Percentiles rank a stretch among this genome's conserved stretches.
These are phyloP conservation scores for Gymnobelideus leadbeateri DNA, from an alignment of 2,113 vertebrate species.

Conservation along the genomic window DNA sequence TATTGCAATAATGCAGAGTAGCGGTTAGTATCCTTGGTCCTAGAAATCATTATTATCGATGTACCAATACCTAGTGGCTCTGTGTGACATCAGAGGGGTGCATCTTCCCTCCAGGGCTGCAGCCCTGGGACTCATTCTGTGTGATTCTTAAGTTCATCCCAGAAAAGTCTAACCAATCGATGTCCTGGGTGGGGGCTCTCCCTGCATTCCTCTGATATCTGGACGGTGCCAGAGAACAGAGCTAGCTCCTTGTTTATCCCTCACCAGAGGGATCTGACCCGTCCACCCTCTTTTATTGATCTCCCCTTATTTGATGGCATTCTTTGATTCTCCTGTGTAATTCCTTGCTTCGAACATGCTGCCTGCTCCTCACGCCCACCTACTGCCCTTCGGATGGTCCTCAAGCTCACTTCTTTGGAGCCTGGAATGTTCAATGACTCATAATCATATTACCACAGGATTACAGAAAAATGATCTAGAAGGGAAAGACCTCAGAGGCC, in stretches of 20 bases:
- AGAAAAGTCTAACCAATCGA: neutral
- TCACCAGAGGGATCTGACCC: neutral
- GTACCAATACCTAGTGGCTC: neutral
- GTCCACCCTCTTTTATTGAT: neutral
- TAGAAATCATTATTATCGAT: neutral
- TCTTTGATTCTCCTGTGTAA: neutral
- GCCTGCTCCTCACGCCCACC: neutral
- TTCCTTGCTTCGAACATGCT: neutral
- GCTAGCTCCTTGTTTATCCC: neutral
- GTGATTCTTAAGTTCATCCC: neutral
- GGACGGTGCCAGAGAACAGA: neutral
- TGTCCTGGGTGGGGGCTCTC: neutral
- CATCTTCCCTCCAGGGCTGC: neutral
- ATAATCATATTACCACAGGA: neutral
- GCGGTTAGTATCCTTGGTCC: neutral
- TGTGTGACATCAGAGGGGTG: neutral
- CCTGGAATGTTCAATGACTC: neutral
- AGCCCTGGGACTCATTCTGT: neutral
- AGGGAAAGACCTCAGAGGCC: too few species aligned
- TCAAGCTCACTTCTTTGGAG: neutral
- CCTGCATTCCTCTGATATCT: neutral
- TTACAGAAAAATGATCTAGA: neutral
- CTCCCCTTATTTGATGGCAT: neutral
- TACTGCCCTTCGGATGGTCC: neutral
- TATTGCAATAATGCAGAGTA: neutral